Evolutionary conservation across 1,140 invertebrate species (phyloP).

Genomic region (Drosophila nigrodunni): DNA sequence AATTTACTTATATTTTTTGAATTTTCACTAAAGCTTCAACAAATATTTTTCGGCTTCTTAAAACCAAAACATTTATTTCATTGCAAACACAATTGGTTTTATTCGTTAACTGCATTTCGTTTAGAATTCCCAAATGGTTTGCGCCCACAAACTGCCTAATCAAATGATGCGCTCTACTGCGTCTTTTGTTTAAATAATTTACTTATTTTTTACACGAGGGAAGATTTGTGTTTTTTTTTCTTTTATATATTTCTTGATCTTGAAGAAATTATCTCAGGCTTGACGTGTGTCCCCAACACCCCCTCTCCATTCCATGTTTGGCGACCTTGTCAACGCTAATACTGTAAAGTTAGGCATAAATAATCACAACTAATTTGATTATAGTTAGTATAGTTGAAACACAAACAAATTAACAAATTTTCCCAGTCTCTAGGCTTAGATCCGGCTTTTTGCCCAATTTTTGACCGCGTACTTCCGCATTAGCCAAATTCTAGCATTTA

Average conservation of each 20-base stretch:
- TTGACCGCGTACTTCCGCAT: slow-evolving; percentile 26
- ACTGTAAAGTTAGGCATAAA: slow-evolving; percentile 7
- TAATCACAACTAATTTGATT: slow-evolving; percentile 46
- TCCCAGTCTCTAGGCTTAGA: slow-evolving; percentile 15
- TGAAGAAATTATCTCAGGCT: slow-evolving; percentile 26
- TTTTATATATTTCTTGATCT: slow-evolving; percentile 2
- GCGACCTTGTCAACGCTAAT: slow-evolving; percentile 12
- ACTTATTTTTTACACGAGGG: not conserved
- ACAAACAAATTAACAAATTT: slow-evolving; percentile 6
- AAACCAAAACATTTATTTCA: too few relatives aligned
- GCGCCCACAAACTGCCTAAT: not conserved
- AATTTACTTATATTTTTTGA: too few relatives aligned
- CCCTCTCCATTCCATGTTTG: too few relatives aligned
- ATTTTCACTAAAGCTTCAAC: too few relatives aligned
- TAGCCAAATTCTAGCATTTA: slow-evolving; percentile 28
- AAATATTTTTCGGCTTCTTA: too few relatives aligned
- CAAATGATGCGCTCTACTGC: slow-evolving; percentile 1
- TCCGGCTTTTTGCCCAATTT: slow-evolving; percentile 10
- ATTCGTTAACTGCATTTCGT: not conserved
- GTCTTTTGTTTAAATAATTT: not conserved
- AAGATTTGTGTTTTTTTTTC: not conserved
- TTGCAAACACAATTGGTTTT: too few relatives aligned
- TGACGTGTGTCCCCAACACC: not conserved
- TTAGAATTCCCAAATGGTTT: not conserved
- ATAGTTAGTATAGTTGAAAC: slow-evolving; percentile 4